A percentile compares a stretch with the other conserved stretches of the same genome.
Conservation (phyloP, 2,797 vertebrate species). For the Bradypodion ventrale region DNA sequence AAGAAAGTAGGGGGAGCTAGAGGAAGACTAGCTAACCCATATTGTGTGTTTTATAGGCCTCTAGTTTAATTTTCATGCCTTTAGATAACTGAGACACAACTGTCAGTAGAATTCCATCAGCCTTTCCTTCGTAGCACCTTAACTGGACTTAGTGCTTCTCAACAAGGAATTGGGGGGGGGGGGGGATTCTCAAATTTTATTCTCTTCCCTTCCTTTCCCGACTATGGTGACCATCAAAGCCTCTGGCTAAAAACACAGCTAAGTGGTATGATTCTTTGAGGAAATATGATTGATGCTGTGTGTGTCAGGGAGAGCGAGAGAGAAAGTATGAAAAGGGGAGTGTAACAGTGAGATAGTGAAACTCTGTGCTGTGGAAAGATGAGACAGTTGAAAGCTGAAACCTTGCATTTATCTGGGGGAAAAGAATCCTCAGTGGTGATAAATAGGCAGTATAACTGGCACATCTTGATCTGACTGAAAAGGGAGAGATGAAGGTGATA, state of each 20-base stretch:
- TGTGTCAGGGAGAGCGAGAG: conserved; percentile 33
- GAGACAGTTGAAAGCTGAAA: conserved; percentile 64
- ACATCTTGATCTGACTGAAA: conserved; percentile 42
- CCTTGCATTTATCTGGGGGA: conserved; percentile 53
- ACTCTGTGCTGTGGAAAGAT: conserved; percentile 53
- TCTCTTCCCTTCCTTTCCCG: not conserved
- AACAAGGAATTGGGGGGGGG: not conserved
- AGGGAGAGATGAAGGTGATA: conserved; percentile 7
- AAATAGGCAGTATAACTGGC: conserved; percentile 45
- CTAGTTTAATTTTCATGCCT: conserved; percentile 6
- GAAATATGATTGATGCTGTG: conserved; percentile 30
- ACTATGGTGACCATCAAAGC: not conserved
- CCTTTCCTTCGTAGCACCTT: not conserved
- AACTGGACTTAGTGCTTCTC: not conserved
- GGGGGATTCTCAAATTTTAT: conserved; percentile 42
- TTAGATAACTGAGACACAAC: not conserved
- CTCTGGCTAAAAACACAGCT: conserved; percentile 13
- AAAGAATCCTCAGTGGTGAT: conserved; percentile 48
- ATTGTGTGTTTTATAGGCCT: conserved; percentile 5
- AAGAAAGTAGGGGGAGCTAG: not conserved
- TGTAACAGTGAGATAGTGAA: conserved; percentile 49
- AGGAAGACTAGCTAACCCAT: not conserved
- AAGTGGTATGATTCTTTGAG: conserved; percentile 42
- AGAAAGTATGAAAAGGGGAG: conserved; percentile 45
- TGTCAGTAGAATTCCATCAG: not conserved